These are phyloP conservation scores for Pluvianellus socialis DNA, from an alignment of 2,113 vertebrate genomes.

Conservation along the genomic window DNA sequence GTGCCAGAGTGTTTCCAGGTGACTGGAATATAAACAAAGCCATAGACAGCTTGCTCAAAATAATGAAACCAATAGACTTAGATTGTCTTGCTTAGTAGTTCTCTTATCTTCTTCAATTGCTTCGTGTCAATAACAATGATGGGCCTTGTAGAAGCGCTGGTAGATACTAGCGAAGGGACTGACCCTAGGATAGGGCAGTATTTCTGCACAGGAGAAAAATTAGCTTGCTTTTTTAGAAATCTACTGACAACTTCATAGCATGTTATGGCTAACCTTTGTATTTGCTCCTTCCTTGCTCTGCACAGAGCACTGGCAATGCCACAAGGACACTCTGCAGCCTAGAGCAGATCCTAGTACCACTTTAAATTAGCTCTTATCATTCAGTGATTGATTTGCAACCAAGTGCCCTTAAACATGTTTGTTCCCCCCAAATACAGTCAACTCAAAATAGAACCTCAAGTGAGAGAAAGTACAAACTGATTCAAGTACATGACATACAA, in stretches of 20 bases:
- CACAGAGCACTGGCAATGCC: neutral
- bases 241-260: neutral
- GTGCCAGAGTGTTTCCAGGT: neutral
- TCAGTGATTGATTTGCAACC: slow-evolving; percentile 42
- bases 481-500: slow-evolving; percentile 47
- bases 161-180: neutral
- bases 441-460: slow-evolving; percentile 65
- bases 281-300: neutral
- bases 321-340: slow-evolving; percentile 6
- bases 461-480: slow-evolving; percentile 41
- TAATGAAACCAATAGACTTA: neutral
- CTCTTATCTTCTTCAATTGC: neutral
- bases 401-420: neutral
- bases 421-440: slow-evolving; percentile 42
- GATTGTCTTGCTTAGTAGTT: neutral
- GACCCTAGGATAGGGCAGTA: neutral
- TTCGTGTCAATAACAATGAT: neutral
- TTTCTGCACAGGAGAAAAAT: neutral
- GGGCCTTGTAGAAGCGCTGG: neutral
- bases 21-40: neutral
- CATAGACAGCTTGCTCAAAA: neutral
- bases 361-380: slow-evolving; percentile 40
- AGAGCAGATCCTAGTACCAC: neutral
- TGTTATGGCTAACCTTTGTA: neutral
- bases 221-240: neutral